A percentile compares a stretch with the other conserved stretches of the same genome.
phyloP scores from a whole-genome alignment of 2,113 vertebrate species.

The Garra rufa region DNA sequence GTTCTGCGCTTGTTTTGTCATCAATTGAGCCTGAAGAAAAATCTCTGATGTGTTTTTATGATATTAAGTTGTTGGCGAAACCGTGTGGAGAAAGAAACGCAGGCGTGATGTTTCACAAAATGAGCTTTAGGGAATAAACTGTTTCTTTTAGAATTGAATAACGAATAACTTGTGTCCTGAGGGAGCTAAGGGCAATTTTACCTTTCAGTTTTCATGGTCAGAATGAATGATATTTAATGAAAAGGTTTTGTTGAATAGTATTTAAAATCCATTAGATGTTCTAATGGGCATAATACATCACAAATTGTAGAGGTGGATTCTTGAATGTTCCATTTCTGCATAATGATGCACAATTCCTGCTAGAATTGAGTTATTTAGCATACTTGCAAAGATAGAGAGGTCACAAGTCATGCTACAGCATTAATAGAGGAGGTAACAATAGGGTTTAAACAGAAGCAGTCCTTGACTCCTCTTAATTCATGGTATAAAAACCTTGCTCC shows the following conservation, averaged over 20 bases:
- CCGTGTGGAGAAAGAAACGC: neutral
- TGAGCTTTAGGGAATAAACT: neutral
- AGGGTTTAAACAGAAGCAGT: neutral
- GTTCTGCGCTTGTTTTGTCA: constrained; percentile 19
- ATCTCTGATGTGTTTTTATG: neutral
- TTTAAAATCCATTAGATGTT: constrained; percentile 16
- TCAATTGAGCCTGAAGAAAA: neutral
- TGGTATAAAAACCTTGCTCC: neutral
- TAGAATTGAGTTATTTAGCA: constrained; percentile 8
- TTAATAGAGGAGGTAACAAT: neutral
- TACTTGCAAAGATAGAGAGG: neutral
- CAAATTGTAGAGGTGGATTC: neutral
- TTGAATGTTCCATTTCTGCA: neutral
- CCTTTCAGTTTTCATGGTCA: constrained; percentile 28
- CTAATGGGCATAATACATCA: neutral
- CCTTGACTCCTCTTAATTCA: neutral
- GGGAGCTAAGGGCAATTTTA: neutral
- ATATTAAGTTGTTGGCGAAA: neutral
- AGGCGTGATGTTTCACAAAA: constrained; percentile 2
- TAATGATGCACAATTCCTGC: constrained; percentile 8
- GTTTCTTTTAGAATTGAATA: constrained; percentile 11
- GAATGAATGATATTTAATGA: constrained; percentile 23
- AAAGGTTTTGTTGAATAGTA: constrained; percentile 21
- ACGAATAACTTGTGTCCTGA: constrained; percentile 23
- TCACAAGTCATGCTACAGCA: neutral